Evolutionary conservation across 2,888 invertebrate species (phyloP), one percentile per base, ranked within the genome.

Genomic region (Crioceris asparagi): DNA sequence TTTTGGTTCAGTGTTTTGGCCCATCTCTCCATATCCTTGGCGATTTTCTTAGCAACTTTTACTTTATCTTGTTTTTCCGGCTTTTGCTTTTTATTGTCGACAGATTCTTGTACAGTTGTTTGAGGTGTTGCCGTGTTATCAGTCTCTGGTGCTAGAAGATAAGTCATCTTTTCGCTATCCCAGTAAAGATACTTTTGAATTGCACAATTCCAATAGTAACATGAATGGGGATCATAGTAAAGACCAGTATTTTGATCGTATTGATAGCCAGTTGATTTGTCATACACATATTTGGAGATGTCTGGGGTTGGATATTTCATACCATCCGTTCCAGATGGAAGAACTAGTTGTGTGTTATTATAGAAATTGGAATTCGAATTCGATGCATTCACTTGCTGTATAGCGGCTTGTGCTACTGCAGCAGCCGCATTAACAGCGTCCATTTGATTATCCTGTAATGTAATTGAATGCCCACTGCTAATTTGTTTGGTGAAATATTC

Each of bases 1-100:
- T 92, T 92, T 61, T 96, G 94, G 61, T 97, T 97, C 46, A 96
- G 68, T 8, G 90, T 90, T 54, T 96, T 90, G 0, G 97, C 98
- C 98, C 98, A 98, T 40, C 83, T 75, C 57, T 83, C 83, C 87
- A 87, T 87, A 52, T 87, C 85, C 68, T 96, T 96, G 0, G 94
- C 94, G 50, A 96, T 94, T 64, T 93, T 92, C 61, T 96, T 94
- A 4, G 96, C 96, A 8, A 92, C 91, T 67, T 94, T 94, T 0
- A 92, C 93, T 68, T 94, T 93, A 53, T 93, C 93, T 42, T 85
- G 86, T 52, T 87, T 87, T 30, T 74, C 79, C 50, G 75, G 78
- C 53, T 77, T 77, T 43, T 71, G 71, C 60, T 83, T 85, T 62
- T 78, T 79, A 44, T 75, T 69, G 53, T 69, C 69, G 53, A 70